Conservation (phyloP, 2,113 vertebrate species). For the Heterochromis multidens region DNA sequence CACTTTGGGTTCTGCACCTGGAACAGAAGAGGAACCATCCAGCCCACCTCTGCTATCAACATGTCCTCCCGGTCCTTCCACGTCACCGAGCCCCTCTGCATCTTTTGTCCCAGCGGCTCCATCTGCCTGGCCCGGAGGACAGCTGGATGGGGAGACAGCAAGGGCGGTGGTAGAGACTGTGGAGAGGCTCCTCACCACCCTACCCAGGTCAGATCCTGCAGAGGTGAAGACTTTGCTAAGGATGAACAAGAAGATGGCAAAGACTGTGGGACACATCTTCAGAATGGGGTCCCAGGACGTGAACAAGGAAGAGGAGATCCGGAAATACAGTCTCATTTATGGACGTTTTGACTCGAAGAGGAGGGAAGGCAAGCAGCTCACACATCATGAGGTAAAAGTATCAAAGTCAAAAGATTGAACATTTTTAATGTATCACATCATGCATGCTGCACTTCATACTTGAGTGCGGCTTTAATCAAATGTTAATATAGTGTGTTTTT, state of each 20-base stretch:
- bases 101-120: conserved; percentile 24
- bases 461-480: neutral
- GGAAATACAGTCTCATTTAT: conserved; percentile 94
- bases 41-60: conserved; percentile 79
- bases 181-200: conserved; percentile 85
- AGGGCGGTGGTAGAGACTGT: conserved; percentile 87
- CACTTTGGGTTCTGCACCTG: conserved; percentile 57
- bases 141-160: conserved; percentile 84
- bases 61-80: conserved; percentile 73
- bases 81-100: conserved; percentile 77
- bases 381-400: conserved; percentile 88
- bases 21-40: conserved; percentile 79
- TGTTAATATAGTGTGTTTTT: conserved; percentile 2
- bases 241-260: conserved; percentile 93
- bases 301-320: conserved; percentile 91
- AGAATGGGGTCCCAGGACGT: conserved; percentile 84
- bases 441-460: neutral
- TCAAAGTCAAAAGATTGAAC: neutral
- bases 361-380: conserved; percentile 92
- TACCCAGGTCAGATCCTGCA: conserved; percentile 79
- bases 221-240: conserved; percentile 87
- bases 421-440: neutral
- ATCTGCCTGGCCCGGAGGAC: conserved; percentile 74
- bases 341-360: conserved; percentile 93
- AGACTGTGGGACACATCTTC: conserved; percentile 92